Percentiles rank a stretch among this genome's conserved stretches.
These are phyloP conservation scores for Eubucco bourcierii DNA, from an alignment of 2,113 vertebrate species.

Conservation along the genomic window DNA sequence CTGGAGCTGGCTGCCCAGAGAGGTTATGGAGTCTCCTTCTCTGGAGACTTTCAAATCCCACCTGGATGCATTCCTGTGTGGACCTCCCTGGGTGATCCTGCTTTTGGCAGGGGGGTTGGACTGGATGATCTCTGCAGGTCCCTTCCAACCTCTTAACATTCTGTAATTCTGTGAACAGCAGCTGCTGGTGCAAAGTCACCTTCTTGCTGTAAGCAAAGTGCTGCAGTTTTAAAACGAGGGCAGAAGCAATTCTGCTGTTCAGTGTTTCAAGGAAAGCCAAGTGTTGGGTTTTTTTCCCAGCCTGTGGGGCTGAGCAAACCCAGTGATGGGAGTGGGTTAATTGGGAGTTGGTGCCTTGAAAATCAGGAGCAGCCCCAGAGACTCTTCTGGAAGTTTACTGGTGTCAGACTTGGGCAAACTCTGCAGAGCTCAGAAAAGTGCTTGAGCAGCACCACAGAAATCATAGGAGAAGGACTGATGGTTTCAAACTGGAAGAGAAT, in stretches of 20 bases:
- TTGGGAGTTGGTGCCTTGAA: background rate
- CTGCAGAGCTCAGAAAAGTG: background rate
- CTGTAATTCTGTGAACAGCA: background rate
- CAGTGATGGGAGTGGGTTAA: background rate
- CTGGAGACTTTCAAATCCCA: too few species aligned
- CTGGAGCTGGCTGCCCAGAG: too few species aligned
- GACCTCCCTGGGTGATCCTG: too few species aligned
- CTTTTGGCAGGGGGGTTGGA: too few species aligned
- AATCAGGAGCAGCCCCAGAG: background rate
- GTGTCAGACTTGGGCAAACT: background rate
- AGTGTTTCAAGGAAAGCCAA: background rate
- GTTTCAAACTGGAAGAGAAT: too few species aligned
- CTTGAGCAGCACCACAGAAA: background rate
- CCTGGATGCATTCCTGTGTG: too few species aligned
- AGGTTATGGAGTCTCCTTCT: too few species aligned
- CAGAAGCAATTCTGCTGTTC: background rate
- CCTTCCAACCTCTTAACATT: too few species aligned
- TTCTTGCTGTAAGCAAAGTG: background rate
- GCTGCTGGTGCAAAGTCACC: background rate
- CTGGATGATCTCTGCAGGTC: too few species aligned
- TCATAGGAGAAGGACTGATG: too few species aligned
- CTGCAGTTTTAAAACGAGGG: background rate
- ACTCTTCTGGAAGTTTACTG: background rate
- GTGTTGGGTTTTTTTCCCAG: background rate
- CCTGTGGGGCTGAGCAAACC: background rate